A percentile compares a stretch with the other conserved stretches of the same genome.
phyloP scores from a whole-genome alignment of 2,888 invertebrate species.

The Beris morrisii region DNA sequence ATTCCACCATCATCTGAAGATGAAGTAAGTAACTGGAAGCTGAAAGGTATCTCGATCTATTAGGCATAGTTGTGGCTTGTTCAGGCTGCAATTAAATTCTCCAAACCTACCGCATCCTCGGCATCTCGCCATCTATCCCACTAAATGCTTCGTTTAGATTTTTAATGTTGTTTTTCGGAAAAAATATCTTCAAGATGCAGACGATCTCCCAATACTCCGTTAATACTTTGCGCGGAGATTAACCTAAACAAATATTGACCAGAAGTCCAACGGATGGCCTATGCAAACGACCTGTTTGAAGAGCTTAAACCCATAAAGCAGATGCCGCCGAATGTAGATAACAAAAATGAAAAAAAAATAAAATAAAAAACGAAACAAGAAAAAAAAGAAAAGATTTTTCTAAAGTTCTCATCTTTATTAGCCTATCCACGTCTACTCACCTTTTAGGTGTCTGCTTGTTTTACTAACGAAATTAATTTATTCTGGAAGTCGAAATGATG shows the following conservation, averaged over 20 bases:
- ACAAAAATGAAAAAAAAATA: conserved; percentile 8
- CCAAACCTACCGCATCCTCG: conserved; percentile 8
- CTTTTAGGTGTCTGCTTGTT: conserved; percentile 11
- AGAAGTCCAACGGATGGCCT: conserved; percentile 35
- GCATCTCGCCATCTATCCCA: background rate
- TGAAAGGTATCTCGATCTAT: conserved; percentile 14
- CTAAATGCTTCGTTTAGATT: background rate
- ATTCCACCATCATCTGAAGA: background rate
- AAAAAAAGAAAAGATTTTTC: conserved; percentile 2
- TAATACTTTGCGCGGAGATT: conserved; percentile 39
- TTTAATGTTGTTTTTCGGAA: background rate
- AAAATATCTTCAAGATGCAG: conserved; percentile 2
- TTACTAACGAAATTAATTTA: conserved; percentile 35
- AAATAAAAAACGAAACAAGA: background rate
- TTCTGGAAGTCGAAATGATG: conserved; percentile 34
- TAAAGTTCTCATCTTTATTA: conserved; percentile 27
- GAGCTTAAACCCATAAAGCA: conserved; percentile 35
- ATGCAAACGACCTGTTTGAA: conserved; percentile 39
- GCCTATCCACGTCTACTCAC: conserved; percentile 14
- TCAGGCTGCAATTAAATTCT: conserved; percentile 25
- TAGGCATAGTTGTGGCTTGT: conserved; percentile 9
- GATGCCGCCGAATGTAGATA: conserved; percentile 33
- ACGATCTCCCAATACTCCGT: conserved; percentile 11
- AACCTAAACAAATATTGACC: conserved; percentile 40
- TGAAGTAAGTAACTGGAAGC: background rate